A percentile compares a stretch with the other conserved stretches of the same genome.
Evolutionary conservation across 2,113 vertebrate genomes (phyloP).

Genomic region (Halichoeres trimaculatus): DNA sequence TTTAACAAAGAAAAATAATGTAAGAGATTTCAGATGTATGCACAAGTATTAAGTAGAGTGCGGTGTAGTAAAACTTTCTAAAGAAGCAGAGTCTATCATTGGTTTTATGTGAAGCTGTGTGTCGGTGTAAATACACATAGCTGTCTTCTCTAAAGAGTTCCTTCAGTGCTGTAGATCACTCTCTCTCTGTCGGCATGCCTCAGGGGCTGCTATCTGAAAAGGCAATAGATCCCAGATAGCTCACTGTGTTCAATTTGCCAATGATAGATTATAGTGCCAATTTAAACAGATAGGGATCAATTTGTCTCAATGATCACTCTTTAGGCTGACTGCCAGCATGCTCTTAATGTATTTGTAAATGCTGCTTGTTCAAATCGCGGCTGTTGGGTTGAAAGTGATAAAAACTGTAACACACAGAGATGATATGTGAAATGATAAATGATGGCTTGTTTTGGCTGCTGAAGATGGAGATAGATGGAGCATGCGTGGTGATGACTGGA

Average conservation of each 20-base stretch:
- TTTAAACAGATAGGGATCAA: constrained; percentile 98
- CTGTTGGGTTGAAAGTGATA: constrained; percentile 58
- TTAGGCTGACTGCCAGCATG: constrained; percentile 91
- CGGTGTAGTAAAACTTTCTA: neutral
- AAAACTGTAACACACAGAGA: constrained; percentile 45
- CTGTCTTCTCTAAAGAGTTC: constrained; percentile 57
- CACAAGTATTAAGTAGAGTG: neutral
- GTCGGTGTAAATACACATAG: constrained; percentile 22
- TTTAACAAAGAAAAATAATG: neutral
- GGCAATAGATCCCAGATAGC: constrained; percentile 92
- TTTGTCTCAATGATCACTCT: constrained; percentile 99
- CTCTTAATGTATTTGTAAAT: constrained; percentile 83
- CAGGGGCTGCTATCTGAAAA: constrained; percentile 88
- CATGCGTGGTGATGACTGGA: constrained; percentile 52
- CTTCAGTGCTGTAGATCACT: constrained; percentile 82
- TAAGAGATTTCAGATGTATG: neutral
- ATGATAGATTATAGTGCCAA: constrained; percentile 98
- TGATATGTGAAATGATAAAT: constrained; percentile 55
- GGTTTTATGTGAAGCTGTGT: neutral
- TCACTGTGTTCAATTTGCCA: constrained; percentile 93
- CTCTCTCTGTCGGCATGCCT: constrained; percentile 87
- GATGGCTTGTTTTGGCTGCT: constrained; percentile 64
- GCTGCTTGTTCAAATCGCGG: constrained; percentile 68
- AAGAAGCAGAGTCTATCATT: neutral
- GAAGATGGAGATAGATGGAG: constrained; percentile 39